Base-by-base conservation (phyloP, 2,888 invertebrate species). In the Cybosia mesomella region DNA sequence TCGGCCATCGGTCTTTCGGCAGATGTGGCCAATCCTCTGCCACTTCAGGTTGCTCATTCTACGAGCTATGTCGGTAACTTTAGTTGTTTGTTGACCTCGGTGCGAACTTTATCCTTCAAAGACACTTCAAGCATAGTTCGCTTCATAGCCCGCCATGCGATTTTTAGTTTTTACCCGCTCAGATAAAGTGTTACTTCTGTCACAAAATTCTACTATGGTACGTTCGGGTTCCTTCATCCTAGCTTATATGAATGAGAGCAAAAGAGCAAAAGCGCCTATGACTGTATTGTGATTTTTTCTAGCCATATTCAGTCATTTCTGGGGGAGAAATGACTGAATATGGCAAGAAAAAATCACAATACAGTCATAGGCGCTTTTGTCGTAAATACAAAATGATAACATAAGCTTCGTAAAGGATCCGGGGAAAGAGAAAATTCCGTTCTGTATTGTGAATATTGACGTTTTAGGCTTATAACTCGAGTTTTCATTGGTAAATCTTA, bases 241-340 rank as follows among this genome's bases (percentile, higher is more conserved):
- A 9, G 3, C 5, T 28, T 28, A 8, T 49, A 49, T n/a, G 43
- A 49, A n/a, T n/a, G 49, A 8, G n/a, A 49, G n/a, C n/a, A 49
- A 49, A n/a, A n/a, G n/a, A n/a, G n/a, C 49, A n/a, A 49, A 49
- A 49, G 49, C 49, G n/a, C 49, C 9, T n/a, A 1, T 49, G 49
- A n/a, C n/a, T n/a, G 49, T n/a, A 49, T 49, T 49, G 49, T 49
- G 18, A 49, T 49, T 49, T 49, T 49, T 49, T 49, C 49, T 49
- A 3, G 4, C 18, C 18, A 49, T 49, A 49, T n/a, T n/a, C n/a
- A 0, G 9, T 9, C 9, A 49, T 49, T 49, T 49, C n/a, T 49
- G n/a, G n/a, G n/a, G n/a, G n/a, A 49, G n/a, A 49, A 49, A 49
- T 49, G 9, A 9, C 9, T 0, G n/a, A n/a, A n/a, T 49, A 49